A percentile compares a stretch with the other conserved stretches of the same genome.
Evolutionary conservation across 2,113 vertebrate genomes (phyloP).

Genomic region (Aptenodytes forsteri): DNA sequence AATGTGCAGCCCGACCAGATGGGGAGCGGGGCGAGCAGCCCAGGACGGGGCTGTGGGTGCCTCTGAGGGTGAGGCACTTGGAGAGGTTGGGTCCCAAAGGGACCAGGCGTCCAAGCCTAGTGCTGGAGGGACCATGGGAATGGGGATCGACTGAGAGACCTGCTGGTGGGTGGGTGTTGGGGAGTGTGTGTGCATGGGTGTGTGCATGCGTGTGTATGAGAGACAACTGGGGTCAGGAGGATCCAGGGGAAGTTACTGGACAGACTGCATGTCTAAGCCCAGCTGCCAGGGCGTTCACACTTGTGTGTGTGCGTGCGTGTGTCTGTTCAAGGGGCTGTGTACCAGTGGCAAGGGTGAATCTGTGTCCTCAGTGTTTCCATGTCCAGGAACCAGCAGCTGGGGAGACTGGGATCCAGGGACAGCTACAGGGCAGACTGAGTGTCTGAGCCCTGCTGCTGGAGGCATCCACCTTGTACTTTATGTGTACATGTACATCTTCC

Average conservation of each 20-base stretch:
- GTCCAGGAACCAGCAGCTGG: background rate
- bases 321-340: background rate
- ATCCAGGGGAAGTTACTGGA: background rate
- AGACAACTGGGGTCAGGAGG: background rate
- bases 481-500: background rate
- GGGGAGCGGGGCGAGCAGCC: fast-evolving
- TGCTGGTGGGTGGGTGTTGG: background rate
- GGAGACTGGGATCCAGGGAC: background rate
- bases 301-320: fast-evolving
- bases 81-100: background rate
- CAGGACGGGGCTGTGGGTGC: fast-evolving
- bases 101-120: background rate
- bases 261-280: background rate
- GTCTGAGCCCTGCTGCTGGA: background rate
- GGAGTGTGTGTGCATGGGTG: background rate
- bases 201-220: too few species aligned
- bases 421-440: fast-evolving
- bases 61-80: background rate
- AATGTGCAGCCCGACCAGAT: fast-evolving
- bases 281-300: background rate
- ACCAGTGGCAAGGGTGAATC: background rate
- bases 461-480: background rate
- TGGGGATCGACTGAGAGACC: background rate
- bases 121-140: fast-evolving
- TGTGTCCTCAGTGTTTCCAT: background rate